These are phyloP conservation scores for Cosmia trapezina DNA, from an alignment of 2,888 invertebrate species.

Conservation along the genomic window DNA sequence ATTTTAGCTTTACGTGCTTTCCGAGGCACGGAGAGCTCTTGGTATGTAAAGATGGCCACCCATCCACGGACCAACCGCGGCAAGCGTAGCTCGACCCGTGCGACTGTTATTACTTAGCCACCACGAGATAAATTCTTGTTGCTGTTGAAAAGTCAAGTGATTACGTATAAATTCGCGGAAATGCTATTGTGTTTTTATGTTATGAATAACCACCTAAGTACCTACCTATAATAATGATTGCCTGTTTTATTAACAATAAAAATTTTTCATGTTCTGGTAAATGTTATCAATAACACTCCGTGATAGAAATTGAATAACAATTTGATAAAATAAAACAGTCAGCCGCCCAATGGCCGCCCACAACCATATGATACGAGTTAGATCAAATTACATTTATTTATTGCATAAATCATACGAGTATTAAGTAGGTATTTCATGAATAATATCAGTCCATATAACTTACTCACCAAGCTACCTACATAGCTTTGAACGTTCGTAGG, in stretches of 20 bases:
- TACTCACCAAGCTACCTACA: background rate
- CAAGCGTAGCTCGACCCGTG: too few relatives aligned
- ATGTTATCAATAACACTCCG: slow-evolving; percentile 42
- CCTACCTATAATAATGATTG: background rate
- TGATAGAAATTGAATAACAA: slow-evolving; percentile 18
- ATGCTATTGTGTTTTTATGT: background rate
- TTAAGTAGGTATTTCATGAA: too few relatives aligned
- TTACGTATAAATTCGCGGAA: slow-evolving; percentile 6
- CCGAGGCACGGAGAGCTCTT: too few relatives aligned
- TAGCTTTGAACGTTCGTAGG: background rate
- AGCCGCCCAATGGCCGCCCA: slow-evolving; percentile 26
- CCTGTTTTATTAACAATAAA: slow-evolving; percentile 23
- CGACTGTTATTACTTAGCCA: too few relatives aligned
- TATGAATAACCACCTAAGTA: background rate
- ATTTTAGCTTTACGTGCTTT: too few relatives aligned
- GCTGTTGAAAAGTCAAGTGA: background rate
- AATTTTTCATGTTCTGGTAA: slow-evolving; percentile 23
- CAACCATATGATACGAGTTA: slow-evolving; percentile 19
- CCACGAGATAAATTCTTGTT: background rate
- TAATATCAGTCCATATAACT: background rate
- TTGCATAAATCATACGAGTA: slow-evolving; percentile 6
- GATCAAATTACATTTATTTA: slow-evolving; percentile 33
- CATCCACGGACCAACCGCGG: too few relatives aligned
- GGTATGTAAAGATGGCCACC: too few relatives aligned
- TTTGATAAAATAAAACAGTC: slow-evolving; percentile 30